Percentiles rank a stretch among this genome's conserved stretches.
Evolutionary conservation across 1,140 invertebrate species (phyloP).

Genomic region (Drosophila parabipectinata): DNA sequence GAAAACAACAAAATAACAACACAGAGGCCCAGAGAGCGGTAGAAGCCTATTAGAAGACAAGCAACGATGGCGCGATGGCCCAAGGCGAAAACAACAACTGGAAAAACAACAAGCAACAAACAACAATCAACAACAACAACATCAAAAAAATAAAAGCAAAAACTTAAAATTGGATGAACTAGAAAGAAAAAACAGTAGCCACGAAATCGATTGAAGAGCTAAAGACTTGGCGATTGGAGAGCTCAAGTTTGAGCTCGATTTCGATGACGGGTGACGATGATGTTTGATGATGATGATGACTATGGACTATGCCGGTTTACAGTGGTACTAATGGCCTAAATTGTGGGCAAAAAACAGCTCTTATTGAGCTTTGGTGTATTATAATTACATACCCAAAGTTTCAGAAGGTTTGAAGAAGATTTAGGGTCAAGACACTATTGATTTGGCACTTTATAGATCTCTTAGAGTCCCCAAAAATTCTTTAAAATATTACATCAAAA

Average conservation of each 20-base stretch:
- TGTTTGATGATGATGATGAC: constrained; percentile 32
- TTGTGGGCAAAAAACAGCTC: neutral
- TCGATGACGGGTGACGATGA: constrained; percentile 49
- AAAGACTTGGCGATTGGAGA: constrained; percentile 61
- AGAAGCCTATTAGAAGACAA: constrained; percentile 64
- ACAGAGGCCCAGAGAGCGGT: constrained; percentile 3
- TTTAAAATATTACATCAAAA: no score
- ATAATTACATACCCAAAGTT: no score
- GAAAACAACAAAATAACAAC: constrained; percentile 35
- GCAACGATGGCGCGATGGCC: constrained; percentile 26
- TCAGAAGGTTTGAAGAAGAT: no score
- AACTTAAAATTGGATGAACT: constrained; percentile 70
- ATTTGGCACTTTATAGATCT: no score
- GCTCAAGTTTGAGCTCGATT: constrained; percentile 40
- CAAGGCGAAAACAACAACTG: constrained; percentile 34
- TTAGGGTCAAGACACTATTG: no score
- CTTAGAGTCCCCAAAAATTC: no score
- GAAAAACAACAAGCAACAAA: constrained; percentile 18
- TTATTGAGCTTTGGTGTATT: no score
- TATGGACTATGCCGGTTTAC: constrained; percentile 34
- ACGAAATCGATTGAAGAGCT: constrained; percentile 77
- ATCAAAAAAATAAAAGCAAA: neutral
- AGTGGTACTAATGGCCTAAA: constrained; percentile 10
- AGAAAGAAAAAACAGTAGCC: constrained; percentile 68
- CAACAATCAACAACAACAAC: constrained; percentile 16